Percentiles rank a stretch among this genome's conserved stretches.
Evolutionary conservation across 2,888 invertebrate species (phyloP).

Genomic region (Acanthopleura granulata): DNA sequence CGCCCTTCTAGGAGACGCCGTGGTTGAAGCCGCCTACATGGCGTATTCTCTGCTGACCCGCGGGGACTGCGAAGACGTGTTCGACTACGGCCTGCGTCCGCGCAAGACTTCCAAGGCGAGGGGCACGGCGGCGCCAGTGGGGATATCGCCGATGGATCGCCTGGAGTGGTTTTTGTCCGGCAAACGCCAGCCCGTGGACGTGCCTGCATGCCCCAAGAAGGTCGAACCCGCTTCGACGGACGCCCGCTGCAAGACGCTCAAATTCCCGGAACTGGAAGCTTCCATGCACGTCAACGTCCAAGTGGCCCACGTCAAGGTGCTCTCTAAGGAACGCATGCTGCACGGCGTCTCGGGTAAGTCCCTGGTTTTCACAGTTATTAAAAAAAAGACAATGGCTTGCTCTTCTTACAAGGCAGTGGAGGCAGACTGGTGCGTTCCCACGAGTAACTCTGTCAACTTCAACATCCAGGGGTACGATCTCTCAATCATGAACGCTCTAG

Average conservation of each 20-base stretch:
- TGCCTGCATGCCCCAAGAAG: not conserved
- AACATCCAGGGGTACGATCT: not conserved
- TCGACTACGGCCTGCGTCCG: not conserved
- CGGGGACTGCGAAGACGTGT: not conserved
- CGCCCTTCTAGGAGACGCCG: not conserved
- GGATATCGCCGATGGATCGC: not conserved
- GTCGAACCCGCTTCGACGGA: not conserved
- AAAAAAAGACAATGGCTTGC: not conserved
- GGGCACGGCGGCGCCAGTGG: not conserved
- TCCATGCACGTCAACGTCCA: not conserved
- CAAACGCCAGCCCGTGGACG: not conserved
- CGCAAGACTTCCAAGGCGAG: not conserved
- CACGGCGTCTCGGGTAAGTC: conserved; percentile 1
- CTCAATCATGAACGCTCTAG: not conserved
- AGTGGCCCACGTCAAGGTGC: not conserved
- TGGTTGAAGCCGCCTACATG: not conserved
- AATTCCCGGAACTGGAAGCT: not conserved
- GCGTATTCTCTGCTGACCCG: conserved; percentile 1
- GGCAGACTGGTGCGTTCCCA: not conserved
- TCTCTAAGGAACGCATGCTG: conserved; percentile 1
- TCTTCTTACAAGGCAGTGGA: conserved; percentile 1
- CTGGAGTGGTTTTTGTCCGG: not conserved
- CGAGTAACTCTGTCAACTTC: not conserved
- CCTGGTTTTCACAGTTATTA: not conserved
- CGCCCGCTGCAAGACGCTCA: not conserved